phyloP scores from a whole-genome alignment of 2,888 invertebrate genomes.

The Allophyes oxyacanthae region DNA sequence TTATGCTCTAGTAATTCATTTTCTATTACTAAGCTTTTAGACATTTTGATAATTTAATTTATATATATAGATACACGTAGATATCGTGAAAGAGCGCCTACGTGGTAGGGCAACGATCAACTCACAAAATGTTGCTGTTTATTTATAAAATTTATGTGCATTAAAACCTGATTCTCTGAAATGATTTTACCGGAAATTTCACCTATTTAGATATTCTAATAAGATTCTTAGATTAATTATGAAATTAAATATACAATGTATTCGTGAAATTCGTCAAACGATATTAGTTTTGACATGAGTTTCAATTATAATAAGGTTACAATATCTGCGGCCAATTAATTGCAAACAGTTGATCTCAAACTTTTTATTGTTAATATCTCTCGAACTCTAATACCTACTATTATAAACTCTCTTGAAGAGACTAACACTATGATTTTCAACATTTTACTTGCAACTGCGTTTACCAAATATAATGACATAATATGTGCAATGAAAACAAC shows the following conservation, averaged over 20 bases:
- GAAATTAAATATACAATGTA: constrained; percentile 40
- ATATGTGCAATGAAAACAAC: constrained; percentile 42
- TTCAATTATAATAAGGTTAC: constrained; percentile 39
- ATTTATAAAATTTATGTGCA: constrained; percentile 52
- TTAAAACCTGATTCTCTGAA: constrained; percentile 48
- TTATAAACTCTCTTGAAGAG: constrained; percentile 68
- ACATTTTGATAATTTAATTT: constrained; percentile 78
- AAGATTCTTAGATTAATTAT: constrained; percentile 55
- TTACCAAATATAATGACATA: constrained; percentile 49
- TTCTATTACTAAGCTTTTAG: constrained; percentile 84
- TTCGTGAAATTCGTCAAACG: constrained; percentile 41
- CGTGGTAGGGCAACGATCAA: constrained; percentile 59
- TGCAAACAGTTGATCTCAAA: constrained; percentile 47
- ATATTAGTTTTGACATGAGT: constrained; percentile 41
- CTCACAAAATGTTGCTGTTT: constrained; percentile 48
- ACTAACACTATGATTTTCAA: constrained; percentile 68
- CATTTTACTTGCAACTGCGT: constrained; percentile 59
- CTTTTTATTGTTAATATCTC: constrained; percentile 56
- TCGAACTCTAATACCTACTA: constrained; percentile 66
- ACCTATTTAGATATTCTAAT: constrained; percentile 53
- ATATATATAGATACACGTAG: constrained; percentile 79
- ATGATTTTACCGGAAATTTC: constrained; percentile 50
- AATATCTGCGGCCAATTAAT: constrained; percentile 39
- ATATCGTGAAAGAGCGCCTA: constrained; percentile 69
- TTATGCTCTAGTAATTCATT: constrained; percentile 88